These are phyloP conservation scores for Thalassarche chlororhynchos DNA, from an alignment of 2,113 vertebrate genomes.

Conservation along the genomic window DNA sequence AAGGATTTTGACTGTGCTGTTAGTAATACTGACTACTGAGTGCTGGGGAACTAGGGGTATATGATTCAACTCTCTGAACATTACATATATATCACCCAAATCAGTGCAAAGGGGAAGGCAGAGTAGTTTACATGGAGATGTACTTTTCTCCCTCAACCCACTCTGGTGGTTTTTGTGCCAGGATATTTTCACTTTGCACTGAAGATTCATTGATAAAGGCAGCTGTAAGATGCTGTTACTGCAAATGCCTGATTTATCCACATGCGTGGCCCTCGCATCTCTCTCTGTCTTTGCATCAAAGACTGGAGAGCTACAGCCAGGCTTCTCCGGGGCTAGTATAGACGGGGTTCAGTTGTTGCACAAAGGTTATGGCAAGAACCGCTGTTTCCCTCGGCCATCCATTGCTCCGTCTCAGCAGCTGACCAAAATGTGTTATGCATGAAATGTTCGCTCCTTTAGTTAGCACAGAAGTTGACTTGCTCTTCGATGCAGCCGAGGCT, in stretches of 20 bases:
- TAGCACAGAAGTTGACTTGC: background rate
- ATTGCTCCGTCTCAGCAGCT: background rate
- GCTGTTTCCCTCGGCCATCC: background rate
- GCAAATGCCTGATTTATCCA: background rate
- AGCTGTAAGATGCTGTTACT: background rate
- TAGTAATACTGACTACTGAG: background rate
- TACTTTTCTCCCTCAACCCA: background rate
- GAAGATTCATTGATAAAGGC: background rate
- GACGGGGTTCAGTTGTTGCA: background rate
- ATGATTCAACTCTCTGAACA: background rate
- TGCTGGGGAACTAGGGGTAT: background rate
- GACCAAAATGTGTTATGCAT: background rate
- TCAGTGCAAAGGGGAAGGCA: background rate
- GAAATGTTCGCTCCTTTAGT: background rate
- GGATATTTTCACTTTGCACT: background rate
- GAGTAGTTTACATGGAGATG: background rate
- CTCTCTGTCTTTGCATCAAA: background rate
- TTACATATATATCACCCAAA: background rate
- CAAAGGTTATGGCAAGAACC: background rate
- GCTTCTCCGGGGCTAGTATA: background rate
- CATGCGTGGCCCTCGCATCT: accelerated
- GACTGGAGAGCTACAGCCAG: background rate
- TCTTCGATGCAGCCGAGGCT: background rate
- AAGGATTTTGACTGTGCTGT: background rate
- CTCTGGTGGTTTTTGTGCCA: background rate